These are phyloP conservation scores for Albula glossodonta DNA, from an alignment of 2,113 vertebrate species.

Conservation along the genomic window DNA sequence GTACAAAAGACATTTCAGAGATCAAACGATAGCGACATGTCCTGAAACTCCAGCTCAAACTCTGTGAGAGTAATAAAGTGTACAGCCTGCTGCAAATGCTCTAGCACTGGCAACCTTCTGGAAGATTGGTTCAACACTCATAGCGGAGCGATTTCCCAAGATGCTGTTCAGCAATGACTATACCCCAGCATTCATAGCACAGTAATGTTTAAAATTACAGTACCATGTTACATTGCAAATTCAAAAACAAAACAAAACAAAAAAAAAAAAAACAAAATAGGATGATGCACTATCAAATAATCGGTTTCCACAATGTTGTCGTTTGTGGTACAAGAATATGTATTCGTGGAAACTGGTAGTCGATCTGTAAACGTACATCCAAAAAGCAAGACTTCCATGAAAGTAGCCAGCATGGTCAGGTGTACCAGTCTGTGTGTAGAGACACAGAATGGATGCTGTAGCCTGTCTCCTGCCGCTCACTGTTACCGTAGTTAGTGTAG, in stretches of 20 bases:
- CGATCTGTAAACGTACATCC: neutral
- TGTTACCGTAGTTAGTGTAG: neutral
- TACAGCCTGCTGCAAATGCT: neutral
- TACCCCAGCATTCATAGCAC: neutral
- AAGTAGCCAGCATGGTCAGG: neutral
- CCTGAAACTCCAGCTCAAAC: neutral
- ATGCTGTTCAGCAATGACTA: neutral
- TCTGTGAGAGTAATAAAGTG: neutral
- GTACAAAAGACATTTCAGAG: neutral
- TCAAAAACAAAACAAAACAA: neutral
- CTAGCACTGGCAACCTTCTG: neutral
- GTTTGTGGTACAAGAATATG: neutral
- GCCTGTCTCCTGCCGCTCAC: neutral
- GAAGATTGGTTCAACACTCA: neutral
- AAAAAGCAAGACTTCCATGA: neutral
- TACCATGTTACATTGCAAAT: neutral
- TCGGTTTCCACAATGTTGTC: neutral
- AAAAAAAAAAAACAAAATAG: neutral
- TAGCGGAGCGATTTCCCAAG: neutral
- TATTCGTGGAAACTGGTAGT: neutral
- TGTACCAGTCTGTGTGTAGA: neutral
- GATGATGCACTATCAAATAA: neutral
- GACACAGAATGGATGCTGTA: neutral
- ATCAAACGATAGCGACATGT: neutral
- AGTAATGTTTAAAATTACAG: neutral